phyloP scores from a whole-genome alignment of 1,140 invertebrate genomes.

The Mycetomoellerius zeteki region DNA sequence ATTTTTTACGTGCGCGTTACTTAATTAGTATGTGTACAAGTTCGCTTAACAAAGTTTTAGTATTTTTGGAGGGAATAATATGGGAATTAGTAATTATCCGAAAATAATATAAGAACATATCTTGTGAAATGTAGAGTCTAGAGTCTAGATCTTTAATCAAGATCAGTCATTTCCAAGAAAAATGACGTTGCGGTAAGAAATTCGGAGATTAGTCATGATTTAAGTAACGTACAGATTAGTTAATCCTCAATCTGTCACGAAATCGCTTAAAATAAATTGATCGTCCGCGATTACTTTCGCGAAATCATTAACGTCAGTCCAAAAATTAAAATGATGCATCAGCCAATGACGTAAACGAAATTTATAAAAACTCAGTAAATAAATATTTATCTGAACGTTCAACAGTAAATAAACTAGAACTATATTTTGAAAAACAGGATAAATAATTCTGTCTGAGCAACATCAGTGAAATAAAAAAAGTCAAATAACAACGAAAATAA shows the following conservation, averaged over 20 bases:
- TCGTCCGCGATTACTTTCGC: not conserved
- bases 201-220: not conserved
- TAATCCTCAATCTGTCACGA: not conserved
- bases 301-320: not conserved
- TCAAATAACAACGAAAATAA: not conserved
- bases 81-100: not conserved
- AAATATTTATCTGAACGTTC: slow-evolving; percentile 13
- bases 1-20: not conserved
- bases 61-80: slow-evolving; percentile 54
- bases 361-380: slow-evolving; percentile 26
- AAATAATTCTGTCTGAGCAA: not conserved
- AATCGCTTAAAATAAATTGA: slow-evolving; percentile 24
- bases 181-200: slow-evolving; percentile 26
- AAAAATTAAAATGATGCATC: not conserved
- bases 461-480: not conserved
- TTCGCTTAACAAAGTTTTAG: slow-evolving; percentile 1
- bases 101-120: slow-evolving; percentile 1
- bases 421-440: not conserved
- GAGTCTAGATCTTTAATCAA: no score
- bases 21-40: slow-evolving; percentile 17
- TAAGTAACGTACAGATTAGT: not conserved
- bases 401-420: not conserved
- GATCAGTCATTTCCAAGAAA: slow-evolving; percentile 51
- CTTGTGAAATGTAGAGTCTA: not conserved
- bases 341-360: not conserved